phyloP scores from a whole-genome alignment of 2,797 vertebrate genomes.

The Delichon dasypus region DNA sequence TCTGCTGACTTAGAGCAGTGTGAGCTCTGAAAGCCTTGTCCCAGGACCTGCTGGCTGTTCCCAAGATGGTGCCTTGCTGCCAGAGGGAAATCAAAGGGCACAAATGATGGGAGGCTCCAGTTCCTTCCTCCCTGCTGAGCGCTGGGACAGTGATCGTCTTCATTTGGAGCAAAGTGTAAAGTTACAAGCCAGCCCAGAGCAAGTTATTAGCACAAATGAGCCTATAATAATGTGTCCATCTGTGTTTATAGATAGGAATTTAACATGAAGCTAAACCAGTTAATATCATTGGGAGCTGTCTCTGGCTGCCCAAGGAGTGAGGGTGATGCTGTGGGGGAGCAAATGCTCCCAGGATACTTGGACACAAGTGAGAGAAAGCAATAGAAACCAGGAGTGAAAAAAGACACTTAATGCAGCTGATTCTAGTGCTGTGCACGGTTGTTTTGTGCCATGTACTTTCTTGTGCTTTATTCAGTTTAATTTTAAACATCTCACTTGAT shows the following conservation, averaged over 20 bases:
- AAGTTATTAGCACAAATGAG: not conserved
- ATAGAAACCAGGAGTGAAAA: not conserved
- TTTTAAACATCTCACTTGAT: slow-evolving; percentile 20
- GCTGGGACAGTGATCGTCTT: not conserved
- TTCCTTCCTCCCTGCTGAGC: not conserved
- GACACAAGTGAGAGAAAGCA: not conserved
- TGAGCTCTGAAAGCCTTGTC: not conserved
- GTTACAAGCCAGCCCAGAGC: not conserved
- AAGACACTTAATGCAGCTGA: not conserved
- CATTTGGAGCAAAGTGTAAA: not conserved
- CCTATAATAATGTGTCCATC: not conserved
- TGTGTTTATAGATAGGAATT: not conserved
- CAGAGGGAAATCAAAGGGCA: not conserved
- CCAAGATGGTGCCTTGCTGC: not conserved
- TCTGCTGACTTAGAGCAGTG: rapidly evolving
- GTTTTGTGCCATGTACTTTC: not conserved
- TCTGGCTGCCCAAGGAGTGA: not conserved
- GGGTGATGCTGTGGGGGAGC: not conserved
- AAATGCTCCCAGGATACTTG: rapidly evolving
- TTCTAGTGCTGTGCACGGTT: not conserved
- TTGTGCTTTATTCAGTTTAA: not conserved
- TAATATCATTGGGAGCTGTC: not conserved
- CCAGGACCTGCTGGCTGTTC: not conserved
- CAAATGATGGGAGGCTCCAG: not conserved
- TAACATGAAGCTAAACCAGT: not conserved